phyloP scores from a whole-genome alignment of 2,113 vertebrate species.

The Neodon shergylaensis region DNA sequence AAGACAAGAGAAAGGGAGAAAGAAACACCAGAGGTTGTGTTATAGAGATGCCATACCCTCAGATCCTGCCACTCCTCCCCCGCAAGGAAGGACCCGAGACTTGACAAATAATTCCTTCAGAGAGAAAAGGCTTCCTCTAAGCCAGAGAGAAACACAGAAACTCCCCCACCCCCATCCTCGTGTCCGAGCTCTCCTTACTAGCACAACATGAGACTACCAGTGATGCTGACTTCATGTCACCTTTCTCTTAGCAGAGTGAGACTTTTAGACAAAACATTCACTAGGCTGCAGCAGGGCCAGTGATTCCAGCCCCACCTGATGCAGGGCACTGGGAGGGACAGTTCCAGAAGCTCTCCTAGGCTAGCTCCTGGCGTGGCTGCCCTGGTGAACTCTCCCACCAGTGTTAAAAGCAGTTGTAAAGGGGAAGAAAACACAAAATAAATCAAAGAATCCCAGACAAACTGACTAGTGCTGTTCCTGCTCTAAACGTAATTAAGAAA shows the following conservation, averaged over 20 bases:
- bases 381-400: background rate
- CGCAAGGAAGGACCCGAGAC: background rate
- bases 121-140: background rate
- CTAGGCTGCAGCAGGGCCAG: accelerated
- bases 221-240: accelerated
- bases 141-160: background rate
- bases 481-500: too few species aligned
- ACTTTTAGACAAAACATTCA: background rate
- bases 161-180: accelerated
- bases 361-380: background rate
- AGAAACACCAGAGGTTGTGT: background rate
- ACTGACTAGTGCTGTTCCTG: accelerated
- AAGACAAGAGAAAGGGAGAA: accelerated
- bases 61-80: too few species aligned
- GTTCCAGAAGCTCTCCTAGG: background rate
- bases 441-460: background rate
- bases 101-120: background rate
- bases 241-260: background rate
- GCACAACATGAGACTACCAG: accelerated
- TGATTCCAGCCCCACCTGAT: accelerated
- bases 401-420: background rate
- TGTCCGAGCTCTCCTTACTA: background rate
- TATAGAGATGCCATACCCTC: accelerated
- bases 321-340: accelerated
- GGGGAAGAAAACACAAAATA: too few species aligned